phyloP scores from a whole-genome alignment of 2,797 vertebrate species.

The Oreochromis mossambicus region DNA sequence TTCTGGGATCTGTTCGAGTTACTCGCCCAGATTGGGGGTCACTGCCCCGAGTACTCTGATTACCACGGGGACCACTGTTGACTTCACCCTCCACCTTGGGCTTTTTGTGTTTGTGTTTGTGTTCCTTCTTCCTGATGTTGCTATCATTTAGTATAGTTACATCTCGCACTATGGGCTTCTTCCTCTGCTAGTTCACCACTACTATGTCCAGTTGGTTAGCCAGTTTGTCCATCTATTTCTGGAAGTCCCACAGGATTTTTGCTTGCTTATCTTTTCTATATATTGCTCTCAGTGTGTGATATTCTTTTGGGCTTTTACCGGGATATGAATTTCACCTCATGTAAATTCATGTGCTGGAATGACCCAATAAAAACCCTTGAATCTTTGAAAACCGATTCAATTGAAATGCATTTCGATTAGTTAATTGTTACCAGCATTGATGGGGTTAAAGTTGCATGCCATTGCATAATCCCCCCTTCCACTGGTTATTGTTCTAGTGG shows the following conservation, averaged over 20 bases:
- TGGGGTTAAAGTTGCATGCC: accelerated
- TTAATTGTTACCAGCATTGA: background rate
- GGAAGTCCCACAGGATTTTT: too few relatives aligned
- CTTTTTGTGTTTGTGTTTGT: background rate
- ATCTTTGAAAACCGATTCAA: background rate
- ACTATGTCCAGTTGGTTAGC: background rate
- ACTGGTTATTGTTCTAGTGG: background rate
- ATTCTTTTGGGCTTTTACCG: background rate
- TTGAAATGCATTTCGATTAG: accelerated
- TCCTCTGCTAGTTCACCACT: background rate
- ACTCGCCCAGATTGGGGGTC: background rate
- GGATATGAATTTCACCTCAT: background rate
- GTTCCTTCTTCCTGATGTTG: background rate
- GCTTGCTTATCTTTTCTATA: too few relatives aligned
- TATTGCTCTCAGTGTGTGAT: background rate
- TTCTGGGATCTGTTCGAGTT: background rate
- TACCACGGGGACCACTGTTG: background rate
- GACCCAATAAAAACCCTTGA: background rate
- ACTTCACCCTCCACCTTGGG: background rate
- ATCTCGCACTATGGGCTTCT: background rate
- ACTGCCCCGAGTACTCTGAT: background rate
- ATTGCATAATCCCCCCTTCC: background rate
- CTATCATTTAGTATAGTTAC: background rate
- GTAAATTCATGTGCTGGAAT: background rate
- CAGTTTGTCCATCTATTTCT: background rate